phyloP scores from a whole-genome alignment of 1,140 invertebrate species.

The Macrobrachium nipponense region DNA sequence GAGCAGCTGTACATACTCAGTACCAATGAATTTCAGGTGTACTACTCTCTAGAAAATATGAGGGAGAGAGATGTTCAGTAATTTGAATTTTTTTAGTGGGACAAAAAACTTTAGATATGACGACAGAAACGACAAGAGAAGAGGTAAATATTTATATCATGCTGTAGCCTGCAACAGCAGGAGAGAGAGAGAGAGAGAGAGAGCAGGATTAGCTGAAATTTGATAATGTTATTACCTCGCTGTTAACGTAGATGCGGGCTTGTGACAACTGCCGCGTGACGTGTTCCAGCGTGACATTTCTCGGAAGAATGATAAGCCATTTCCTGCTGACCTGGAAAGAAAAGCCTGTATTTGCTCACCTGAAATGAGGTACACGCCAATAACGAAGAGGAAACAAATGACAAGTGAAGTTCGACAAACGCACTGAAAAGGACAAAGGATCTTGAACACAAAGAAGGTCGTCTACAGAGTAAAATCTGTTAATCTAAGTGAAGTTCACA shows the following conservation, averaged over 20 bases:
- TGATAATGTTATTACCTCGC: constrained; percentile 29
- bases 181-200: background rate
- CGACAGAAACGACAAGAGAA: too few relatives aligned
- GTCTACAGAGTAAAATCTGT: too few relatives aligned
- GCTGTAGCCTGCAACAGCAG: too few relatives aligned
- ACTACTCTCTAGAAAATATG: too few relatives aligned
- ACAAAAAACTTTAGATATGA: too few relatives aligned
- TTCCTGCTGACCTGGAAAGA: constrained; percentile 34
- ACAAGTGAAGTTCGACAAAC: background rate
- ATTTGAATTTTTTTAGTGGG: too few relatives aligned
- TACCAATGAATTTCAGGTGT: too few relatives aligned
- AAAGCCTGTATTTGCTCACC: constrained; percentile 8
- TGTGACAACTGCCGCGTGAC: background rate
- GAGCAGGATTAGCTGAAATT: background rate
- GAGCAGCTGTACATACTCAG: too few relatives aligned
- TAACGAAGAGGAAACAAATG: background rate
- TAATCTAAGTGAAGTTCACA: too few relatives aligned
- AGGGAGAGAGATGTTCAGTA: too few relatives aligned
- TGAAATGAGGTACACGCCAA: background rate
- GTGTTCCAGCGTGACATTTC: background rate
- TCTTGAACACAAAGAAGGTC: too few relatives aligned
- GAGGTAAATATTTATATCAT: too few relatives aligned
- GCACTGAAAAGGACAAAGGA: background rate
- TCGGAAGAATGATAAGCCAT: constrained; percentile 35
- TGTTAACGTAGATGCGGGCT: constrained; percentile 25